Base-by-base conservation (phyloP, 2,888 invertebrate genomes). In the Metallyticus violacea region DNA sequence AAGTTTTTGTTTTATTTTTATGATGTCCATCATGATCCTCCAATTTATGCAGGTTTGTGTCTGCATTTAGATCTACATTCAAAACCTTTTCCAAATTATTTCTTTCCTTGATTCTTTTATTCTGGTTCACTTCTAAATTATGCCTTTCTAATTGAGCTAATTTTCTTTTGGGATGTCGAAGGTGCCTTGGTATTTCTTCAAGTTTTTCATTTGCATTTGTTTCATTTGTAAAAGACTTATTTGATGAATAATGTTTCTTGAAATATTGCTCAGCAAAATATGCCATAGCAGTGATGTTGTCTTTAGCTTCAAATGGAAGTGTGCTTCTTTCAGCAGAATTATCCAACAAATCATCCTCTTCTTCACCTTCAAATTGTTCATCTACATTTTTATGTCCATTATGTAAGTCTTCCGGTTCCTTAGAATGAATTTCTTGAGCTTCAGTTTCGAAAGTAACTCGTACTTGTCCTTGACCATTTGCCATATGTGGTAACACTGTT, bases 371-470 rank as follows among this genome's bases (percentile, higher is more conserved):
- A 85, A 83, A 79, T 25, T 87, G 80, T 83, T 87, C 86, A 81
- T 78, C 26, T 84, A 40, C 9, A 30, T 83, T 86, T 88, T 86
- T 77, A 29, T n/a, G 81, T 87, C 26, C 86, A 88, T 85, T 22
- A 87, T 81, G 25, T 26, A 76, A 9, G 0, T 62, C 15, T 62
- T 62, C 15, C 22, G 81, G 26, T 85, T 91, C 90, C 76, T 90
- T 87, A 2, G 90, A 90, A 88, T 89, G 88, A 26, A 92, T 91
- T 89, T 92, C 93, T 87, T 93, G 92, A 0, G 93, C 93, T 78
- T 93, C 92, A 40, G 94, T 93, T 90, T 95, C 94, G 89, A 94
- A 94, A 81, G 93, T 94, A 0, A 94, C 93, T 88, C 92, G 92
- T 0, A 93, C 92, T 90, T 93, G 92, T 25, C 93, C 94, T 90